These are phyloP conservation scores for Edolisoma coerulescens DNA, from an alignment of 2,113 vertebrate genomes.

Conservation along the genomic window DNA sequence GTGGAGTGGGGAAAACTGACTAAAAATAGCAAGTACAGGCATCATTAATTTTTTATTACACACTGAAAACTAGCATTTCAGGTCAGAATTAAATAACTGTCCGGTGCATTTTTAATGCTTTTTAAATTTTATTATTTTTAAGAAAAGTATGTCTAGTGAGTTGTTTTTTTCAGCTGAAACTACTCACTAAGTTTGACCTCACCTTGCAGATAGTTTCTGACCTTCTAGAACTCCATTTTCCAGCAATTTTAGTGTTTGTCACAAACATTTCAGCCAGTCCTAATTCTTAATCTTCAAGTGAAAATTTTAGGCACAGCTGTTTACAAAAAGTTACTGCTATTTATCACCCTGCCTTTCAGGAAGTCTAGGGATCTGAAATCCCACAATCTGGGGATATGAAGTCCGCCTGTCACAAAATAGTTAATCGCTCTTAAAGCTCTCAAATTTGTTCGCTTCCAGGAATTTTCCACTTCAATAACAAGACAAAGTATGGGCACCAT, in stretches of 20 bases:
- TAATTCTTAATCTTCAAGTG: neutral
- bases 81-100: neutral
- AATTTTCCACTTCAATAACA: constrained; percentile 11
- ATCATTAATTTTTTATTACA: neutral
- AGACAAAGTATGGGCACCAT: neutral
- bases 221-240: neutral
- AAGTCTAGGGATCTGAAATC: neutral
- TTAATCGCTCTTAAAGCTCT: neutral
- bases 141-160: neutral
- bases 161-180: neutral
- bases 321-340: neutral
- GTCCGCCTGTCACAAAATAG: neutral
- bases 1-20: neutral
- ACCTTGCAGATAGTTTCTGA: neutral
- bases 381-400: neutral
- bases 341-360: neutral
- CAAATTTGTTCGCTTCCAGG: neutral
- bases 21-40: neutral
- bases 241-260: neutral
- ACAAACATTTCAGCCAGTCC: neutral
- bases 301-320: neutral
- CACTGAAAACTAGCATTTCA: neutral
- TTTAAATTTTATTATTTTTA: neutral
- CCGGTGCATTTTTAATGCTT: neutral
- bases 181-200: neutral